Conservation (phyloP, 2,888 invertebrate species). For the Cephus sareptanus region DNA sequence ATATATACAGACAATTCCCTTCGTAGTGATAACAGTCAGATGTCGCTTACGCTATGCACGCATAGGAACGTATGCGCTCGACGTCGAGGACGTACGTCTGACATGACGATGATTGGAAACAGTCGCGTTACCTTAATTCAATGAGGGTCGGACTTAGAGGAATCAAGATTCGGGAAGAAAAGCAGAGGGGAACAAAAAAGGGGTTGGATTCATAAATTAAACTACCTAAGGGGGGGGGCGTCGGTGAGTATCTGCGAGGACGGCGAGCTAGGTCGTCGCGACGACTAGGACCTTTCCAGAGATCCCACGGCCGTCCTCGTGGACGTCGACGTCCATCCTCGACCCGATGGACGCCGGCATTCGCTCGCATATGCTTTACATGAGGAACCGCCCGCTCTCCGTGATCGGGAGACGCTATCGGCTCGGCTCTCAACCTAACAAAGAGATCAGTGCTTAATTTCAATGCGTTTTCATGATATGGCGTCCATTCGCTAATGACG, state of each 20-base stretch:
- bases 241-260: not conserved
- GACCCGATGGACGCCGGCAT: not conserved
- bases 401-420: not conserved
- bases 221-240: conserved; percentile 49
- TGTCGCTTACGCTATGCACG: not conserved
- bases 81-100: not conserved
- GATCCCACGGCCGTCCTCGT: not conserved
- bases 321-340: not conserved
- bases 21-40: not conserved
- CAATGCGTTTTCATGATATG: conserved; percentile 58
- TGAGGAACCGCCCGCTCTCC: not conserved
- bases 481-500: conserved; percentile 49
- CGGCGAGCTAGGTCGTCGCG: not conserved
- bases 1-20: not conserved
- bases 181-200: not conserved
- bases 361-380: not conserved
- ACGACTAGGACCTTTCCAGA: not conserved
- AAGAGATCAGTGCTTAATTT: conserved; percentile 61
- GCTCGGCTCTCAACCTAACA: conserved; percentile 10
- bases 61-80: not conserved
- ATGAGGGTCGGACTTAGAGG: not conserved
- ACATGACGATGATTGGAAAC: not conserved
- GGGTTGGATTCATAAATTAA: conserved; percentile 51
- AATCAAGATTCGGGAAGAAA: not conserved
- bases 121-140: conserved; percentile 1